phyloP scores from a whole-genome alignment of 92 coral and sea anemone genomes.

The Siderastrea siderea region DNA sequence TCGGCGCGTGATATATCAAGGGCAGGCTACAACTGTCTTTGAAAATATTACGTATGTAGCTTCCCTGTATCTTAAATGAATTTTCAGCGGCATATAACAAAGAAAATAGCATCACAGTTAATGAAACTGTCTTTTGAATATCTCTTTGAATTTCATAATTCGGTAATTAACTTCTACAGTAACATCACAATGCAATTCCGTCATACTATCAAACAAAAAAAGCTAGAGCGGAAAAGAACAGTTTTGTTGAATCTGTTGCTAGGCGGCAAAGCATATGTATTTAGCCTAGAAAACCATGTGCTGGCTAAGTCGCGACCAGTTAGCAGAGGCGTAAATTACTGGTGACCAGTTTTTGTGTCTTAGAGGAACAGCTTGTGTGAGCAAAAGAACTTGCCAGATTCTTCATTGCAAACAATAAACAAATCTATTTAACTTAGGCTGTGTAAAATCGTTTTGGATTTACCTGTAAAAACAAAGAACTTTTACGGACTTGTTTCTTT shows the following conservation, averaged over 20 bases:
- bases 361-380: conserved; percentile 17
- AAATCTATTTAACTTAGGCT: background rate
- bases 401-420: background rate
- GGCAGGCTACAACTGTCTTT: background rate
- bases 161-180: background rate
- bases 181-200: background rate
- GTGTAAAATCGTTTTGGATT: background rate
- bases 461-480: background rate
- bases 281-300: conserved; percentile 7
- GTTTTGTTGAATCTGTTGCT: conserved; percentile 2
- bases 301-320: background rate
- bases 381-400: background rate
- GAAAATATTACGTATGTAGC: background rate
- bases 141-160: background rate
- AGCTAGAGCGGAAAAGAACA: background rate
- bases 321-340: background rate
- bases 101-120: background rate
- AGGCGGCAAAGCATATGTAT: conserved; percentile 18
- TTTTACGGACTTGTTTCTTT: background rate
- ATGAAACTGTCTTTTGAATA: background rate
- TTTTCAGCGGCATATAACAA: background rate
- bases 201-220: background rate
- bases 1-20: no score
- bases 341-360: conserved; percentile 31
- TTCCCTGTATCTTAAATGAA: no score